Evolutionary conservation across 2,888 invertebrate species (phyloP).

Genomic region (Lagria hirta): DNA sequence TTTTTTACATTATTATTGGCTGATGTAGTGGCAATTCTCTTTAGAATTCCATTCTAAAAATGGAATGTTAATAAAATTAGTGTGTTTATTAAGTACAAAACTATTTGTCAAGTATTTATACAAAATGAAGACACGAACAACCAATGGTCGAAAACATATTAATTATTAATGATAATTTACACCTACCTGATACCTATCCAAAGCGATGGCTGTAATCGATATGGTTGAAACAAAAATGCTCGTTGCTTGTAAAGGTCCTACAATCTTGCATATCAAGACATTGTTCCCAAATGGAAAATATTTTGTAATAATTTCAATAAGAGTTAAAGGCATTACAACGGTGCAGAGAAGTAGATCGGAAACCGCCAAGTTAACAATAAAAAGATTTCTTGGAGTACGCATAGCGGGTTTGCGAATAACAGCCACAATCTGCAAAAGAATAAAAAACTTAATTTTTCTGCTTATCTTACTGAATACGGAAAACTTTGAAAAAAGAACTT

Average conservation of each 20-base stretch:
- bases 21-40: too few relatives aligned
- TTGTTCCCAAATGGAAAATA: conserved; percentile 86
- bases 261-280: conserved; percentile 78
- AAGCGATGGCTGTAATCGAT: conserved; percentile 88
- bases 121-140: too few relatives aligned
- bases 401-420: conserved; percentile 84
- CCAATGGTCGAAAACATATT: too few relatives aligned
- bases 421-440: conserved; percentile 53
- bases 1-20: too few relatives aligned
- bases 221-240: conserved; percentile 93
- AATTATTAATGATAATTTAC: too few relatives aligned
- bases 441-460: too few relatives aligned
- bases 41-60: too few relatives aligned
- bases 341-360: conserved; percentile 84
- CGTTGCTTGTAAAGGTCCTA: conserved; percentile 83
- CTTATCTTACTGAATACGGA: too few relatives aligned
- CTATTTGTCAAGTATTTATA: too few relatives aligned
- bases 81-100: too few relatives aligned
- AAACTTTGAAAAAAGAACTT: too few relatives aligned
- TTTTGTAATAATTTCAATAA: conserved; percentile 81
- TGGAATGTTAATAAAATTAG: too few relatives aligned
- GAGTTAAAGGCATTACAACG: conserved; percentile 86
- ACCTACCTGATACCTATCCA: conserved; percentile 79
- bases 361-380: conserved; percentile 87
- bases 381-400: conserved; percentile 91